A percentile compares a stretch with the other conserved stretches of the same genome.
phyloP scores from a whole-genome alignment of 2,797 vertebrate species.

The Cryptoprocta ferox region DNA sequence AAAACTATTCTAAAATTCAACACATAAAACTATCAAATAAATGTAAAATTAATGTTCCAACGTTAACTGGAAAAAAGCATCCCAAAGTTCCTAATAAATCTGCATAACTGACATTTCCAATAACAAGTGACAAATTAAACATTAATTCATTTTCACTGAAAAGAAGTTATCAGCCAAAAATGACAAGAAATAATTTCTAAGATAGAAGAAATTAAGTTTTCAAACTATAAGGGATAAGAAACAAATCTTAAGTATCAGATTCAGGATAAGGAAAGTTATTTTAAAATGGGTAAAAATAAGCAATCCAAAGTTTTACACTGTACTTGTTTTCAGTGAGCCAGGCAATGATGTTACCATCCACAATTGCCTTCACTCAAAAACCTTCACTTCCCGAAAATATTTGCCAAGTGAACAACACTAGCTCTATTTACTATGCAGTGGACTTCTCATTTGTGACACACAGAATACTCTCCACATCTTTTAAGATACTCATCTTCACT shows the following conservation, averaged over 20 bases:
- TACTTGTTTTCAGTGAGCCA: neutral
- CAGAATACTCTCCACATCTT: neutral
- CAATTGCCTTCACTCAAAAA: neutral
- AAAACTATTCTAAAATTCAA: constrained; percentile 35
- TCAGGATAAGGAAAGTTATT: constrained; percentile 1
- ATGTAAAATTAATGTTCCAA: constrained; percentile 40
- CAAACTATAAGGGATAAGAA: neutral
- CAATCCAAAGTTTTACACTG: neutral
- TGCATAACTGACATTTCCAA: neutral
- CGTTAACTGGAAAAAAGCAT: constrained; percentile 17
- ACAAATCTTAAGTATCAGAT: constrained; percentile 29
- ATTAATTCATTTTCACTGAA: constrained; percentile 21
- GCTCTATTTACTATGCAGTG: neutral
- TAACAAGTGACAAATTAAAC: constrained; percentile 53
- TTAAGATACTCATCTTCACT: constrained; percentile 12
- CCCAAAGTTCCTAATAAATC: constrained; percentile 40
- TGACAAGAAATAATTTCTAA: constrained; percentile 45
- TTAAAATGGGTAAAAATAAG: constrained; percentile 48
- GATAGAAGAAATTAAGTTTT: constrained; percentile 43
- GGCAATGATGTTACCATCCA: neutral
- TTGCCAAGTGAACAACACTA: neutral
- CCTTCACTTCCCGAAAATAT: neutral
- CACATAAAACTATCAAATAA: neutral
- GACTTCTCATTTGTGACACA: neutral
- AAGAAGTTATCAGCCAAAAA: constrained; percentile 8